These are phyloP conservation scores for Varecia variegata DNA, from an alignment of 2,797 vertebrate species.

Conservation along the genomic window DNA sequence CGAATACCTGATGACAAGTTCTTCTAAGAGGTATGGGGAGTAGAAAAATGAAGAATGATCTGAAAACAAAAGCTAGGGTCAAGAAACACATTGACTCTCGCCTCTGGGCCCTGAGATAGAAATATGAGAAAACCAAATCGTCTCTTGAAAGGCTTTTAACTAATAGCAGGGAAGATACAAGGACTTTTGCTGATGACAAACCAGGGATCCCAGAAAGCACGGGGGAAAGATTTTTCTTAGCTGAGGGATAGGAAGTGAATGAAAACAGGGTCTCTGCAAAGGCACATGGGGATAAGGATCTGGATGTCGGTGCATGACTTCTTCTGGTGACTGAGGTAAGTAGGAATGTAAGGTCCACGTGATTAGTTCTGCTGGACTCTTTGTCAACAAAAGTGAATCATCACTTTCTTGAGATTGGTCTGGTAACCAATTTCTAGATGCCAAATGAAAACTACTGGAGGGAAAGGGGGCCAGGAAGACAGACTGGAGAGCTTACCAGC, in stretches of 20 bases:
- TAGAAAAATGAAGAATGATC: background rate
- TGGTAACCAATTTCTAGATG: background rate
- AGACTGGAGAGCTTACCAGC: background rate
- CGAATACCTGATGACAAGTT: background rate
- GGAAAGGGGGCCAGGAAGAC: background rate
- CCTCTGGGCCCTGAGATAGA: background rate
- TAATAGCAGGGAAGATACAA: background rate
- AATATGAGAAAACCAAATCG: background rate
- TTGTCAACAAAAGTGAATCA: background rate
- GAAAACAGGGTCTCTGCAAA: background rate
- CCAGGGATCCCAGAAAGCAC: background rate
- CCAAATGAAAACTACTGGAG: background rate
- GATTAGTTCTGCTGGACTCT: background rate
- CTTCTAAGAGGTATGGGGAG: background rate
- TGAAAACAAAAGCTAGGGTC: background rate
- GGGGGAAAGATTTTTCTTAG: background rate
- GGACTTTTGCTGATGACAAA: background rate
- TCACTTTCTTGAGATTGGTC: background rate
- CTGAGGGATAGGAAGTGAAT: background rate
- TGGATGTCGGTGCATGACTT: background rate
- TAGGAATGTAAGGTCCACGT: background rate
- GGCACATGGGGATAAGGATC: background rate
- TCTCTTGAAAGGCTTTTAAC: background rate
- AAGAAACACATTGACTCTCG: background rate
- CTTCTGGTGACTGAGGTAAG: background rate